These are phyloP conservation scores for Phymanthus crucifer DNA, from an alignment of 92 coral and sea anemone genomes.

Conservation along the genomic window DNA sequence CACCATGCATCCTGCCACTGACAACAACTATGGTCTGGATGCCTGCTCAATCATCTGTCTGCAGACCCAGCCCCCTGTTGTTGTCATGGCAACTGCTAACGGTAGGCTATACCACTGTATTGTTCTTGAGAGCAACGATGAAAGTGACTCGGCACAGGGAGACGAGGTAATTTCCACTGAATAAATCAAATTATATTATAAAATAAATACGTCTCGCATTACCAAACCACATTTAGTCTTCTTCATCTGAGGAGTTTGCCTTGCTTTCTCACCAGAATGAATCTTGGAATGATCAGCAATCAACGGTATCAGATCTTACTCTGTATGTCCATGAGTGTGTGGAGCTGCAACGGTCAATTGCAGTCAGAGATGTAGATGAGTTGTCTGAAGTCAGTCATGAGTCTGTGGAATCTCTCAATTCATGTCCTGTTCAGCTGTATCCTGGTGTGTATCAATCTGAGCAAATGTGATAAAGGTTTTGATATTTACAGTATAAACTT, in stretches of 20 bases:
- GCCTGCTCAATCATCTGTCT: constrained; percentile 85
- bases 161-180: constrained; percentile 28
- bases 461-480: no score
- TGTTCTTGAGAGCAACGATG: constrained; percentile 69
- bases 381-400: constrained; percentile 44
- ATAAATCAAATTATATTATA: neutral
- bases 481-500: no score
- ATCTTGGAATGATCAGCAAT: constrained; percentile 38
- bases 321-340: constrained; percentile 92
- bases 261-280: neutral
- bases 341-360: constrained; percentile 70
- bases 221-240: no score
- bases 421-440: constrained; percentile 60
- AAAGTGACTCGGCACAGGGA: constrained; percentile 50
- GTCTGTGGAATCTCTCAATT: constrained; percentile 61
- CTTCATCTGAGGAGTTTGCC: no score
- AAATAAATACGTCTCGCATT: no score
- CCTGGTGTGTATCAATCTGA: constrained; percentile 49
- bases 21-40: constrained; percentile 94
- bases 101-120: constrained; percentile 92
- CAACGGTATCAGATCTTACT: constrained; percentile 46
- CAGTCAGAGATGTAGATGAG: constrained; percentile 48
- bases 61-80: constrained; percentile 81
- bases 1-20: constrained; percentile 91
- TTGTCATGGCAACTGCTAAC: constrained; percentile 90